Evolutionary conservation across 2,113 vertebrate genomes (phyloP).

Genomic region (Corythornis vintsioides): DNA sequence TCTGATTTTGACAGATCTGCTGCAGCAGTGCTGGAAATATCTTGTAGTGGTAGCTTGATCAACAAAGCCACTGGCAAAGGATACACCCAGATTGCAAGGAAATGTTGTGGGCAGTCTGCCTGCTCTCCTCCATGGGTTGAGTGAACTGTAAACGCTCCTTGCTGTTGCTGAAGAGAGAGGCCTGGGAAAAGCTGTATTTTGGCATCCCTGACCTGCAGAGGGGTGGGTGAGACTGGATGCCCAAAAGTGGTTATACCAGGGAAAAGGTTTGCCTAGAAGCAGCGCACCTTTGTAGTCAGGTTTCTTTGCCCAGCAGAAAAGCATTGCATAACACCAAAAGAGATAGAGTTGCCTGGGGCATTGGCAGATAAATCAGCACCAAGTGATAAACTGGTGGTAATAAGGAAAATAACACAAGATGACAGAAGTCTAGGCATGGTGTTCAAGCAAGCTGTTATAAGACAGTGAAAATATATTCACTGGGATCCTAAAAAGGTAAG

Average conservation of each 20-base stretch:
- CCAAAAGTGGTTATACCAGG: rapidly evolving
- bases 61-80: background rate
- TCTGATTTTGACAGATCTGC: background rate
- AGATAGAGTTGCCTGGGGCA: background rate
- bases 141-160: background rate
- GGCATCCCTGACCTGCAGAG: rapidly evolving
- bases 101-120: background rate
- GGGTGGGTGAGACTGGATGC: background rate
- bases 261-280: background rate
- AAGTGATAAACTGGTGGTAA: background rate
- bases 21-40: rapidly evolving
- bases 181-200: rapidly evolving
- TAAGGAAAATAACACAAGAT: background rate
- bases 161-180: background rate
- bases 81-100: background rate
- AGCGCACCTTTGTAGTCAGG: background rate
- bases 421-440: background rate
- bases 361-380: background rate
- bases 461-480: background rate
- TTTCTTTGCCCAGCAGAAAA: background rate
- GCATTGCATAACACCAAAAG: background rate
- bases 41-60: slow-evolving; percentile 1
- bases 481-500: background rate
- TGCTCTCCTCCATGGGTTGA: rapidly evolving
- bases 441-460: background rate